Evolutionary conservation across 1,140 invertebrate genomes (phyloP).

Genomic region (Psix sp.): DNA sequence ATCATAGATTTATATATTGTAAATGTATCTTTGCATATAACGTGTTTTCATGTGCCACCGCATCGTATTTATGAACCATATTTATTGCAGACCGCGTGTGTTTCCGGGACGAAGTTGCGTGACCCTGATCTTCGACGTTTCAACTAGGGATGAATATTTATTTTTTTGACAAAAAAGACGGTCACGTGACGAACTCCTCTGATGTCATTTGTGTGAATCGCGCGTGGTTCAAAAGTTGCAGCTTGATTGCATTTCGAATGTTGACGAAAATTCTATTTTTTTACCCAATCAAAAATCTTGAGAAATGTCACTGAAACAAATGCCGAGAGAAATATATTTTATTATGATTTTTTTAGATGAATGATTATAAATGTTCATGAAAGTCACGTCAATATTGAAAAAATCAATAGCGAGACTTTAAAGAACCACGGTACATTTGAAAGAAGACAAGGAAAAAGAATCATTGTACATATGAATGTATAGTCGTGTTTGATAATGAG

Average conservation of each 20-base stretch:
- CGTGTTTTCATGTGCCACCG: constrained; percentile 58
- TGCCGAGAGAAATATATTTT: no score
- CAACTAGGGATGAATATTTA: no score
- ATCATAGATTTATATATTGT: constrained; percentile 31
- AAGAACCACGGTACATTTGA: constrained; percentile 20
- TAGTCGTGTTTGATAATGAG: constrained; percentile 55
- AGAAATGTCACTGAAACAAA: no score
- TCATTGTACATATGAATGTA: constrained; percentile 51
- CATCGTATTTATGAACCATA: constrained; percentile 44
- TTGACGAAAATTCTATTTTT: background rate
- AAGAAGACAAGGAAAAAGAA: constrained; percentile 14
- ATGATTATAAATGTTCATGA: no score
- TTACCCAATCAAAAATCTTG: no score
- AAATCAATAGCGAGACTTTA: constrained; percentile 34
- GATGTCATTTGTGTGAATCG: constrained; percentile 8
- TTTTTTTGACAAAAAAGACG: constrained; percentile 16
- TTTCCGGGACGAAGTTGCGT: constrained; percentile 17
- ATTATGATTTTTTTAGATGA: no score
- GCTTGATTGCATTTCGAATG: constrained; percentile 5
- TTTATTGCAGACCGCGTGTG: constrained; percentile 31
- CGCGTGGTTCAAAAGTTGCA: constrained; percentile 9
- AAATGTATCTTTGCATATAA: constrained; percentile 35
- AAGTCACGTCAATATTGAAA: constrained; percentile 12
- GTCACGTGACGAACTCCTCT: constrained; percentile 14
- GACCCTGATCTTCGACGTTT: constrained; percentile 1